A percentile compares a stretch with the other conserved stretches of the same genome.
Conservation (phyloP, 53 echinoderm and acorn worm species). For the Zoroaster sp. region DNA sequence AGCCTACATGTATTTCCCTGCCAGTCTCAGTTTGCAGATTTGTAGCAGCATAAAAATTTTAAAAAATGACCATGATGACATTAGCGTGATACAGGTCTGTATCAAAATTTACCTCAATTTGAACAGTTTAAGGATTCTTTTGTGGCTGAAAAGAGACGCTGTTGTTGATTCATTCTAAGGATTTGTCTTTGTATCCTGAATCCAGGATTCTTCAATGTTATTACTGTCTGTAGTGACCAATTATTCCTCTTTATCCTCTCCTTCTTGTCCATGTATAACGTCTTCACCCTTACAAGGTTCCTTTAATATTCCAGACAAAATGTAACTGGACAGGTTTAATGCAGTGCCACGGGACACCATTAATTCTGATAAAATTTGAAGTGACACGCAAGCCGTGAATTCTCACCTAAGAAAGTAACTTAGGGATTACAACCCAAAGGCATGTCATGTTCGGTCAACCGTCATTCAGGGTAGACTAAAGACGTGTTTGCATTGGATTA, state of each 20-base stretch:
- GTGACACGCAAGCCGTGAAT: background rate
- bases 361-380: conserved; percentile 26
- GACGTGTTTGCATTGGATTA: too few species aligned
- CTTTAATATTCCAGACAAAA: background rate
- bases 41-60: too few species aligned
- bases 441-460: conserved; percentile 13
- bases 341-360: conserved; percentile 1
- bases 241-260: background rate
- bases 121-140: background rate
- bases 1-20: too few species aligned
- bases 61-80: too few species aligned
- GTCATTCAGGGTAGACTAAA: too few species aligned
- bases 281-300: background rate
- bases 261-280: background rate
- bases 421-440: background rate
- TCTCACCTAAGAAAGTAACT: conserved; percentile 9
- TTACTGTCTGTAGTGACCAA: background rate
- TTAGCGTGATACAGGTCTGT: too few species aligned
- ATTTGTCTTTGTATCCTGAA: too few species aligned
- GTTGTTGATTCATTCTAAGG: background rate
- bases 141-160: background rate
- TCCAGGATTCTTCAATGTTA: too few species aligned
- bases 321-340: background rate
- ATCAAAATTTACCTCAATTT: too few species aligned
- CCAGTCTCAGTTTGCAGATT: too few species aligned